phyloP scores from a whole-genome alignment of 2,888 invertebrate genomes.

The Aphodius granarius region DNA sequence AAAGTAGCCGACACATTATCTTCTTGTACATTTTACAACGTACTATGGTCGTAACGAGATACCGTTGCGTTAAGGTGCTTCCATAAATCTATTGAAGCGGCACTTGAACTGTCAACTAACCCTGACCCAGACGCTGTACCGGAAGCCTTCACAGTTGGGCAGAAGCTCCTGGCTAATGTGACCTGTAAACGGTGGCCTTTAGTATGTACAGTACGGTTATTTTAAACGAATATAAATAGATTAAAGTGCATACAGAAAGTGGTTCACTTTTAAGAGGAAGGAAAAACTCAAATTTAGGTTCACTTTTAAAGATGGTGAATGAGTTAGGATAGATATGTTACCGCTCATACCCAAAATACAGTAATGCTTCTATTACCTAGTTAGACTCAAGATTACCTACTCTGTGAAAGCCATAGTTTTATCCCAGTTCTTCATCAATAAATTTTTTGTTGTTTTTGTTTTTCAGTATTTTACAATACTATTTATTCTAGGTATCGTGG shows the following conservation, averaged over 20 bases:
- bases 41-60: not conserved
- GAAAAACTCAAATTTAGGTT: not conserved
- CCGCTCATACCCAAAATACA: too few relatives aligned
- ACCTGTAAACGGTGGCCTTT: not conserved
- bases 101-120: not conserved
- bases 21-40: not conserved
- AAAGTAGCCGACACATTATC: not conserved
- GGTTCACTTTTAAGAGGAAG: not conserved
- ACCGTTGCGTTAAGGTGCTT: not conserved
- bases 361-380: too few relatives aligned
- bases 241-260: not conserved
- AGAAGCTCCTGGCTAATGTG: not conserved
- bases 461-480: too few relatives aligned
- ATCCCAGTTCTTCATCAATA: too few relatives aligned
- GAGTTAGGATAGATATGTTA: too few relatives aligned
- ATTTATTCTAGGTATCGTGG: too few relatives aligned
- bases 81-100: not conserved
- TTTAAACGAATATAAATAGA: not conserved
- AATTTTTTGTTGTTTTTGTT: too few relatives aligned
- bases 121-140: not conserved
- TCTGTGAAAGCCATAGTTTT: too few relatives aligned
- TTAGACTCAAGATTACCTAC: too few relatives aligned
- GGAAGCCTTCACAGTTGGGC: not conserved
- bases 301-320: not conserved
- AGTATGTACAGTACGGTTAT: not conserved